Percentiles rank a stretch among this genome's conserved stretches.
Conservation (phyloP, 2,888 invertebrate species). For the Cryptops parisi region DNA sequence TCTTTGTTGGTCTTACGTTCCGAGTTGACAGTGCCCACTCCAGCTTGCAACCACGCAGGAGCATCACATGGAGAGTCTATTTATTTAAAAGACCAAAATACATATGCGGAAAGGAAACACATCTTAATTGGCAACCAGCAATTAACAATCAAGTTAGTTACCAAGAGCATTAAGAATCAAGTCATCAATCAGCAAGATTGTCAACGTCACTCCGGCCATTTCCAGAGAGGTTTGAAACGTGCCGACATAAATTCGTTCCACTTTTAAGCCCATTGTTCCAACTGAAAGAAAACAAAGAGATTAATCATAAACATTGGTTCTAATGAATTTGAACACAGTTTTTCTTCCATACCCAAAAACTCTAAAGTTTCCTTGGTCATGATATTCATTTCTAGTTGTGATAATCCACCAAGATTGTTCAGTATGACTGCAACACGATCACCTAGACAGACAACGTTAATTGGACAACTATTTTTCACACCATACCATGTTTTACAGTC, state of each 20-base stretch:
- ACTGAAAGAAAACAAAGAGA: background rate
- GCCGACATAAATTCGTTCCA: constrained; percentile 3
- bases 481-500: too few species aligned
- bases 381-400: constrained; percentile 5
- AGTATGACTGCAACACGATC: background rate
- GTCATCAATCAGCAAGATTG: constrained; percentile 37
- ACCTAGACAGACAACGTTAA: too few species aligned
- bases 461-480: too few species aligned
- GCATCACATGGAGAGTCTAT: constrained; percentile 44
- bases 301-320: too few species aligned
- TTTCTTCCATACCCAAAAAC: too few species aligned
- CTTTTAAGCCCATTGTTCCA: background rate
- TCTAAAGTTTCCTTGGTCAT: background rate
- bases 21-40: background rate
- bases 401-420: constrained; percentile 4
- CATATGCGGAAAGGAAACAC: background rate
- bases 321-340: too few species aligned
- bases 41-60: constrained; percentile 39
- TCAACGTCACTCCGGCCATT: constrained; percentile 61
- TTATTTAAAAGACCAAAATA: too few species aligned
- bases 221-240: constrained; percentile 47
- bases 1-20: too few species aligned
- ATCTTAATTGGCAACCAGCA: background rate
- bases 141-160: constrained; percentile 5
- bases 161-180: constrained; percentile 13